phyloP scores from a whole-genome alignment of 2,797 vertebrate genomes.

The Channallabes apus region DNA sequence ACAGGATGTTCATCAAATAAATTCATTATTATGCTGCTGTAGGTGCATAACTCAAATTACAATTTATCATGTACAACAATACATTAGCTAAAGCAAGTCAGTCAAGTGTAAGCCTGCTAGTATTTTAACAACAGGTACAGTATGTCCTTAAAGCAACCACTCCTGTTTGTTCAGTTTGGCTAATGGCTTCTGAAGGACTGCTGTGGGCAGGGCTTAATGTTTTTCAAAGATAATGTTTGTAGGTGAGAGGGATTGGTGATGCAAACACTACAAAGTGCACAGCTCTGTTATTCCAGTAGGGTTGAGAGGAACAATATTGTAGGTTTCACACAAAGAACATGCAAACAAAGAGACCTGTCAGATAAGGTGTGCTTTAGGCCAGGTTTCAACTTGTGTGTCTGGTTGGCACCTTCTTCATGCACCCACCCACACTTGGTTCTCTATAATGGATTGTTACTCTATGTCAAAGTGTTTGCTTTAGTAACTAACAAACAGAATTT shows the following conservation, averaged over 20 bases:
- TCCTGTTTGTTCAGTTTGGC: conserved; percentile 44
- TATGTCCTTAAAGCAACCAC: conserved; percentile 29
- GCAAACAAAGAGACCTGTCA: conserved; percentile 62
- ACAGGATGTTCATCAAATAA: neutral
- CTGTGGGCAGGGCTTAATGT: conserved; percentile 50
- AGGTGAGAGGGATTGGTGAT: conserved; percentile 61
- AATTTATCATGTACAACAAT: neutral
- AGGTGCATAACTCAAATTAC: neutral
- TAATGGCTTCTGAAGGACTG: conserved; percentile 45
- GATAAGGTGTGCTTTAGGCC: conserved; percentile 51
- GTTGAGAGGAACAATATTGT: conserved; percentile 60
- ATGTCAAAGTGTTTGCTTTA: neutral
- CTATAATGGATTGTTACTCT: neutral
- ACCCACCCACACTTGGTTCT: neutral
- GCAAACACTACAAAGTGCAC: conserved; percentile 57
- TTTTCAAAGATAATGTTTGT: conserved; percentile 65
- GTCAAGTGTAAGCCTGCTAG: neutral
- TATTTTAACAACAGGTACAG: neutral
- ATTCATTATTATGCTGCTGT: neutral
- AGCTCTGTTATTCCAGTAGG: conserved; percentile 54
- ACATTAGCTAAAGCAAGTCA: neutral
- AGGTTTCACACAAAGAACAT: conserved; percentile 46
- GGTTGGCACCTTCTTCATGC: neutral
- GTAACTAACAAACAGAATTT: neutral
- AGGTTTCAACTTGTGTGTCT: conserved; percentile 37